phyloP scores from a whole-genome alignment of 2,113 vertebrate species.

The Aleadryas rufinucha region DNA sequence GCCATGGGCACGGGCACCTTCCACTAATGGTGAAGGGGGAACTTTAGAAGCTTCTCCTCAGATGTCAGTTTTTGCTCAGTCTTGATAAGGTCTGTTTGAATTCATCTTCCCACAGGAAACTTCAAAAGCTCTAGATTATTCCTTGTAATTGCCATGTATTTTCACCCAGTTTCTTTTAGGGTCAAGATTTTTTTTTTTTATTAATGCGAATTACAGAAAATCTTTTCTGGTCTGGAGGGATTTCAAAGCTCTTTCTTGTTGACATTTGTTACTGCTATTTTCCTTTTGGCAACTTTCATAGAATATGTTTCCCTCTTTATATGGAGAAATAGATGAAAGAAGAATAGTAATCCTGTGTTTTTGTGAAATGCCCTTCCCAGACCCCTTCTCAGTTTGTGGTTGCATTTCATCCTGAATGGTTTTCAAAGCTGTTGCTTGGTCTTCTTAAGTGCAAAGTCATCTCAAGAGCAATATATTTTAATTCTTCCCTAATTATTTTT shows the following conservation, averaged over 20 bases:
- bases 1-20: neutral
- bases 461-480: constrained; percentile 57
- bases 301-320: neutral
- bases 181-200: neutral
- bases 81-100: neutral
- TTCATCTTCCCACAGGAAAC: neutral
- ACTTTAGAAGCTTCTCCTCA: neutral
- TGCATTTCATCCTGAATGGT: neutral
- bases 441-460: constrained; percentile 47
- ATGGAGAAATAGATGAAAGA: neutral
- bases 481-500: constrained; percentile 55
- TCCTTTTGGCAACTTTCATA: neutral
- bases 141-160: neutral
- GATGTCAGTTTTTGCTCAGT: neutral
- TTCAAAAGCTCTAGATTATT: neutral
- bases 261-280: neutral
- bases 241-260: neutral
- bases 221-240: neutral
- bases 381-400: neutral
- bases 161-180: neutral
- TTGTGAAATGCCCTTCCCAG: neutral
- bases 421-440: neutral
- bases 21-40: neutral
- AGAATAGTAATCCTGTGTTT: neutral
- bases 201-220: neutral